These are phyloP conservation scores for Brenthis ino DNA, from an alignment of 2,888 invertebrate genomes.

Conservation along the genomic window DNA sequence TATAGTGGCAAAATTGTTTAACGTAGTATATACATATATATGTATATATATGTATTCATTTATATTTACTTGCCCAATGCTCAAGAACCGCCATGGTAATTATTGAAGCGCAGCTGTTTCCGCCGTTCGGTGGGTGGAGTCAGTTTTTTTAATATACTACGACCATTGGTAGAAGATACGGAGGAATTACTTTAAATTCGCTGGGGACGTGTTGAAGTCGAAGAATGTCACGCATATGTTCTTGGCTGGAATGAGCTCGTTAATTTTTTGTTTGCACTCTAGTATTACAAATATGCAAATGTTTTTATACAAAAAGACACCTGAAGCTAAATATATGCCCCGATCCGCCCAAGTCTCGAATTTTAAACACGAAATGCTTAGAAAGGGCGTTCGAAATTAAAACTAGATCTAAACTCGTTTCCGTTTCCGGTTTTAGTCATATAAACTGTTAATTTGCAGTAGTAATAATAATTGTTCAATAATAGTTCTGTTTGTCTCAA, in stretches of 20 bases:
- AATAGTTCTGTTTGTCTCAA: no score
- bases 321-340: slow-evolving; percentile 15
- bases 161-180: slow-evolving; percentile 70
- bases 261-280: slow-evolving; percentile 34
- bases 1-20: slow-evolving; percentile 15
- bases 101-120: slow-evolving; percentile 80
- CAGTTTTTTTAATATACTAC: slow-evolving; percentile 68
- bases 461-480: no score
- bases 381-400: neutral
- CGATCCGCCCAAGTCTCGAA: neutral
- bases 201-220: slow-evolving; percentile 70
- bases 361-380: neutral
- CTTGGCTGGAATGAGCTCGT: slow-evolving; percentile 55
- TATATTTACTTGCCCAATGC: slow-evolving; percentile 64
- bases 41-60: slow-evolving; percentile 41
- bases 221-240: slow-evolving; percentile 77
- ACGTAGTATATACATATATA: neutral
- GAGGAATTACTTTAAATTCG: slow-evolving; percentile 78
- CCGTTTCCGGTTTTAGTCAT: neutral
- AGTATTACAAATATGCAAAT: slow-evolving; percentile 33
- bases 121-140: slow-evolving; percentile 69
- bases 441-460: neutral
- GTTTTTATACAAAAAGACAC: slow-evolving; percentile 26
- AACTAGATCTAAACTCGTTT: neutral
- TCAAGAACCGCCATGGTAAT: slow-evolving; percentile 73